phyloP scores from a whole-genome alignment of 30 jellyfish, hydroid and myxozoan species.

The Phacellophora camtschatica region DNA sequence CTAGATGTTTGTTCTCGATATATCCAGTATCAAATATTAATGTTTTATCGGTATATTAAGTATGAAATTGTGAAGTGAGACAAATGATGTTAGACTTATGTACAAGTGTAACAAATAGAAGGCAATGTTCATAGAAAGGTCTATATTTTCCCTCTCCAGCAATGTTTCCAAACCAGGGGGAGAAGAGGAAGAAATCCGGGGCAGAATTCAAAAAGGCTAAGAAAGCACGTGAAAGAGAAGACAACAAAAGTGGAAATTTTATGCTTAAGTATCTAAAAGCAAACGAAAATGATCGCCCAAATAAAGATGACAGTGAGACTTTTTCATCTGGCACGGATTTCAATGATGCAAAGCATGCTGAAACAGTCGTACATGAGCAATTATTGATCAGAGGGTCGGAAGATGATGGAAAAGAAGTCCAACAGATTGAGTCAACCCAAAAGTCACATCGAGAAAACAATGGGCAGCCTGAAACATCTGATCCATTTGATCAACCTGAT shows the following conservation, averaged over 20 bases:
- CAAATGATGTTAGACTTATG: no score
- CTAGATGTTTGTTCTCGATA: no score
- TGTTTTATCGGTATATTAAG: no score
- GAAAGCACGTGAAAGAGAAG: conserved; percentile 46
- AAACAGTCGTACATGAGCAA: conserved; percentile 26
- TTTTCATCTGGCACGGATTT: neutral
- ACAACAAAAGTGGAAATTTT: conserved; percentile 35
- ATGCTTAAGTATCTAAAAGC: conserved; percentile 33
- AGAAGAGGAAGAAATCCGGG: conserved; percentile 47
- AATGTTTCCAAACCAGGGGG: conserved; percentile 38
- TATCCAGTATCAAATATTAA: no score
- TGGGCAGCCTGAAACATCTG: conserved; percentile 40
- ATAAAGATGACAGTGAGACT: conserved; percentile 39
- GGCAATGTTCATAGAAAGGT: neutral
- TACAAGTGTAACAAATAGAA: no score
- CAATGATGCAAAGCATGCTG: conserved; percentile 15
- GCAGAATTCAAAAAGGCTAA: conserved; percentile 29
- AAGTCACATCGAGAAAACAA: conserved; percentile 19
- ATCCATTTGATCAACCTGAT: conserved; percentile 22
- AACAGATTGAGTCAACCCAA: conserved; percentile 42
- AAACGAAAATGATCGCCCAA: conserved; percentile 13
- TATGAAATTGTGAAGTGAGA: no score
- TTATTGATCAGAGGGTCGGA: conserved; percentile 1
- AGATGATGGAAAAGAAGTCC: conserved; percentile 42
- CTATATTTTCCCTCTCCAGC: conserved; percentile 22